phyloP scores from a whole-genome alignment of 1,140 invertebrate species.

The Nixonia krombeini region DNA sequence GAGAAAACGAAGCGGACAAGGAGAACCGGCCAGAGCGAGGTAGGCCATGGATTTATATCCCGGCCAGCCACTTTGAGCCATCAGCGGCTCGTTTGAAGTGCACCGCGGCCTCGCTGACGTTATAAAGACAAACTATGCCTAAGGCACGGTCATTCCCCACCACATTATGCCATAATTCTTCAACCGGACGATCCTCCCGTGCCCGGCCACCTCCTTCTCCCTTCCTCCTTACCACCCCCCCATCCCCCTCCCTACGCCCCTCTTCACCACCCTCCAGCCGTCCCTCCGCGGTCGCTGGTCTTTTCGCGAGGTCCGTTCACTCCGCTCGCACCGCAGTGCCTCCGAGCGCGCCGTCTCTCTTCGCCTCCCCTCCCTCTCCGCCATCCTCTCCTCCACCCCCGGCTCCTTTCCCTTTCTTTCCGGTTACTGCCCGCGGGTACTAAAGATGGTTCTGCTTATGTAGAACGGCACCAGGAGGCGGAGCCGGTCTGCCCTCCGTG shows the following conservation, averaged over 20 bases:
- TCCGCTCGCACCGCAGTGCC: conserved; percentile 17
- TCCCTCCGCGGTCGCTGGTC: conserved; percentile 9
- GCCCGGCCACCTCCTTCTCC: conserved; percentile 30
- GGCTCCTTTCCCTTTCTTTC: conserved; percentile 61
- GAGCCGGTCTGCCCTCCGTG: conserved; percentile 71
- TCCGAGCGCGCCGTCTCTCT: conserved; percentile 13
- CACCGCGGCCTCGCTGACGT: conserved; percentile 65
- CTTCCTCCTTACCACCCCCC: background rate
- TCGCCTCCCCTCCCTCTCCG: conserved; percentile 18
- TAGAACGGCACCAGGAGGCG: conserved; percentile 69
- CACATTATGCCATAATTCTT: conserved; percentile 69
- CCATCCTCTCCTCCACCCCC: conserved; percentile 19
- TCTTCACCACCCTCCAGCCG: no score
- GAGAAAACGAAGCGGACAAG: conserved; percentile 33
- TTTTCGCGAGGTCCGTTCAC: conserved; percentile 27
- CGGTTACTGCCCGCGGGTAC: conserved; percentile 68
- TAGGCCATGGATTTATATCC: conserved; percentile 70
- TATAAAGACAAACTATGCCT: conserved; percentile 73
- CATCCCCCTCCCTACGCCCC: conserved; percentile 15
- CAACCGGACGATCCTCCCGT: conserved; percentile 38
- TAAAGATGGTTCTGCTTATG: conserved; percentile 73
- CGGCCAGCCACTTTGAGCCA: conserved; percentile 70
- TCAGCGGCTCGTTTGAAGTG: conserved; percentile 72
- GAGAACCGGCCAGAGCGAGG: conserved; percentile 51
- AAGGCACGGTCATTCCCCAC: conserved; percentile 69